Evolutionary conservation across 2,113 vertebrate genomes (phyloP), one percentile per base, ranked within the genome.

Genomic region (Nothocercus nigrocapillus): DNA sequence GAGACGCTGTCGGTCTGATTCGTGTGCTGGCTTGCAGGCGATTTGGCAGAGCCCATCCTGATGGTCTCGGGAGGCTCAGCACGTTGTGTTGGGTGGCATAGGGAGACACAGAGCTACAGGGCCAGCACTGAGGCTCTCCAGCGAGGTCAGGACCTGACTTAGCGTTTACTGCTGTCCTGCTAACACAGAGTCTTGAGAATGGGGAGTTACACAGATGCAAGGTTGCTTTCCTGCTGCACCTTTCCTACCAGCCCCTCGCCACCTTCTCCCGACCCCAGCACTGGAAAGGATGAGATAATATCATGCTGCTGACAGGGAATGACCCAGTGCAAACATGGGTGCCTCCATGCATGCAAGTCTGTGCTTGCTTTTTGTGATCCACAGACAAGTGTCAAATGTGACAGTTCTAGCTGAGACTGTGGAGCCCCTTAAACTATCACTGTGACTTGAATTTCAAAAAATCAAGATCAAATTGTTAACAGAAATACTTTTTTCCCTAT

Each of bases 121-220:
- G 62, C 45, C 91, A 79, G 40, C 56, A 79, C 67, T 24, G 78
- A 45, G 63, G 34, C 13, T 85, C 45, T 36, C 12, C 44, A 28
- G 4, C 3, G 19, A 0, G 0, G 66, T 36, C 53, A 54, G 34
- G 21, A 64, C 15, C 0, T 32, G 49, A 14, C 9, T 28, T 9
- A 34, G 42, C 25, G 54, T 32, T 34, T 40, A 24, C 17, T 16
- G n/a, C 11, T 13, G 27, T 24, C 15, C 0, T 0, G 28, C 13
- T 69, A 64, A 21, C 67, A 17, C 30, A 16, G 28, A 19, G 4
- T 34, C 63, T 42, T 67, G 36, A 22, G 36, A 70, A 64, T 0
- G 7, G 5, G 32, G n/a, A 38, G 63, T 70, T 28, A 62, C 11
- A 40, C 62, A 54, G 17, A 56, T 24, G 0, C 2, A 36, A 66